phyloP scores from a whole-genome alignment of 92 coral and sea anemone species.

The Pocillopora meandrina region DNA sequence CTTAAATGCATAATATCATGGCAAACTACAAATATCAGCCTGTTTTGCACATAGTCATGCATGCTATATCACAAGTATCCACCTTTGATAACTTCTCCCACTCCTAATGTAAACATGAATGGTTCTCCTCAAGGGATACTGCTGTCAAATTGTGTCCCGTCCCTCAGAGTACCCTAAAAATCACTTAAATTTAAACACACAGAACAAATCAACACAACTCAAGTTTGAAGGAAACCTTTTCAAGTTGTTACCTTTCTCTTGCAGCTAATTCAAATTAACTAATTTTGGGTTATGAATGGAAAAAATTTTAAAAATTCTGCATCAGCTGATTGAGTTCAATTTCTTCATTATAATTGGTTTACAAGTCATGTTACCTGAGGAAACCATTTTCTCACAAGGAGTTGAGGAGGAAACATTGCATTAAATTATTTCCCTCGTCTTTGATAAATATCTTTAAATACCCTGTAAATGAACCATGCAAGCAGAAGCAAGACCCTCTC shows the following conservation, averaged over 20 bases:
- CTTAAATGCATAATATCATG: not conserved
- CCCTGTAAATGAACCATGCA: too few relatives aligned
- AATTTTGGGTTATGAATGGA: too few relatives aligned
- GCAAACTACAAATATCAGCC: not conserved
- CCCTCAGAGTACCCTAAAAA: constrained; percentile 82
- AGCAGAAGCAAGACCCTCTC: too few relatives aligned
- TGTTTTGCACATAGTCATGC: not conserved
- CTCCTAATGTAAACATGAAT: constrained; percentile 89
- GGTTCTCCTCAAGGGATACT: constrained; percentile 96
- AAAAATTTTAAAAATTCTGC: too few relatives aligned
- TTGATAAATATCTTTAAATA: too few relatives aligned
- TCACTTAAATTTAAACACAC: not conserved
- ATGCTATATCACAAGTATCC: not conserved
- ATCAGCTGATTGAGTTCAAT: too few relatives aligned
- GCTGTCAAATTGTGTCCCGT: constrained; percentile 99
- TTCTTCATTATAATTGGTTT: too few relatives aligned
- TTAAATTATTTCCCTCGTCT: too few relatives aligned
- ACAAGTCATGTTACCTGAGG: too few relatives aligned
- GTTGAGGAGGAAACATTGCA: too few relatives aligned
- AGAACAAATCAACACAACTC: not conserved
- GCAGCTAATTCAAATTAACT: too few relatives aligned
- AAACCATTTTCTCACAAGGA: too few relatives aligned
- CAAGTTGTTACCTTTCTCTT: not conserved
- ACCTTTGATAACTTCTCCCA: constrained; percentile 98
- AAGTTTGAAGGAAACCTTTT: not conserved